Evolutionary conservation across 2,797 vertebrate genomes (phyloP), one percentile per base, ranked within the genome.

Genomic region (Phrynocephalus guinanensis): DNA sequence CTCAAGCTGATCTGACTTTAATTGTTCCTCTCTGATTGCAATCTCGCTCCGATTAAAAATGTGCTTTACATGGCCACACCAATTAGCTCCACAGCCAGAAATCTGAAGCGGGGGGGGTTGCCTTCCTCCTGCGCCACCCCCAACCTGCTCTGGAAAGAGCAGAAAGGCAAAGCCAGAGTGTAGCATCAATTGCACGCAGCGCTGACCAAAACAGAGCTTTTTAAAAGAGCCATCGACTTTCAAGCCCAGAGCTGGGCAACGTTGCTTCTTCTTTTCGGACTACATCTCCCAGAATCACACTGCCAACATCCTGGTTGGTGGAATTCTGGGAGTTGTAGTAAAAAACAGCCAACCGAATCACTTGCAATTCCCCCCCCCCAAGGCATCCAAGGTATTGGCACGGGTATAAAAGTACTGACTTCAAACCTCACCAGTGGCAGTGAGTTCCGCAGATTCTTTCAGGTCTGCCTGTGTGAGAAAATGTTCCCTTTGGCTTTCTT

Each of bases 41-140:
- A 92, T 95, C 92, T 89, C 83, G 88, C 91, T 91, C 91, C 91
- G 92, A 92, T 95, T 93, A 93, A 94, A 95, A 88, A 87, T 76
- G 83, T 0, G 0, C 84, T 91, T 83, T 30, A 87, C 86, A 81
- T 85, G 84, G 89, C 76, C 90, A 85, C 85, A 86, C 86, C 0
- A 0, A 82, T 71, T 86, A 82, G 56, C 84, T 87, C 91, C 84
- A 88, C 86, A 91, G 86, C 86, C 82, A 87, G 85, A 89, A 89
- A 91, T 84, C 85, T 5, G 73, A 92, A 92, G 83, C 81, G 67
- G 73, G 75, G 33, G 81, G 3, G n/a, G 7, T 24, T 30, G 13
- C 50, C 91, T 44, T 81, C 80, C 79, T 89, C 3, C 67, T 68
- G 68, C 50, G 84, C 91, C 83, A 80, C 91, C 85, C 11, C 33